Evolutionary conservation across 2,888 invertebrate genomes (phyloP).

Genomic region (Ornithoptera priamus): DNA sequence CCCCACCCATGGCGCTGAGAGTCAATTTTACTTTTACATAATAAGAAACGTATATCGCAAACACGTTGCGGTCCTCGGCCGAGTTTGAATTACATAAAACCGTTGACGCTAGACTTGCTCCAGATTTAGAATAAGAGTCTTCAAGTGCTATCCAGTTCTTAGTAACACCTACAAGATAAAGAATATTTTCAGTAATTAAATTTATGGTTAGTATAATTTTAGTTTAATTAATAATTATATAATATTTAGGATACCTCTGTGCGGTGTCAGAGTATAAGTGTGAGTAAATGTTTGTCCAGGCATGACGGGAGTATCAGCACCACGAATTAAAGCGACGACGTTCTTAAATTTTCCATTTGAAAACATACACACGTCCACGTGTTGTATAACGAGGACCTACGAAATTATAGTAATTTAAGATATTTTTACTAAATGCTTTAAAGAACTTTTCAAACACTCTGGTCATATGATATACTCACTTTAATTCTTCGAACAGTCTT

Average conservation of each 20-base stretch:
- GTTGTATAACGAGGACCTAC: constrained; percentile 91
- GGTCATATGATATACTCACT: constrained; percentile 71
- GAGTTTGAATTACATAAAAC: constrained; percentile 75
- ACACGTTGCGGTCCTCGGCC: constrained; percentile 90
- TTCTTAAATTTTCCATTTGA: constrained; percentile 97
- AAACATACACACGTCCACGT: constrained; percentile 96
- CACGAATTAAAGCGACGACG: constrained; percentile 85
- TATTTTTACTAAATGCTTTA: constrained; percentile 6
- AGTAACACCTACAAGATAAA: constrained; percentile 81
- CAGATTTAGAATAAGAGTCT: constrained; percentile 87
- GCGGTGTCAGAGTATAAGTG: constrained; percentile 84
- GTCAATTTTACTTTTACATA: constrained; percentile 93
- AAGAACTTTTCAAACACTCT: not conserved
- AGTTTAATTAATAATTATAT: not conserved
- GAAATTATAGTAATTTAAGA: constrained; percentile 38
- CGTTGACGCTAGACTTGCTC: constrained; percentile 82
- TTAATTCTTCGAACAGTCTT: constrained; percentile 91
- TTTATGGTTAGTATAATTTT: not conserved
- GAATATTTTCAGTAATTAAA: not conserved
- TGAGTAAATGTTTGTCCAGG: constrained; percentile 83
- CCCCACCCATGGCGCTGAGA: constrained; percentile 90
- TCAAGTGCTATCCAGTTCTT: constrained; percentile 96
- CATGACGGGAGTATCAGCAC: constrained; percentile 82
- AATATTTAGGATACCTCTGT: constrained; percentile 63
- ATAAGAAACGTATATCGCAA: constrained; percentile 94